Base-by-base conservation (phyloP, 2,797 vertebrate genomes). In the Arnoldichthys spilopterus region DNA sequence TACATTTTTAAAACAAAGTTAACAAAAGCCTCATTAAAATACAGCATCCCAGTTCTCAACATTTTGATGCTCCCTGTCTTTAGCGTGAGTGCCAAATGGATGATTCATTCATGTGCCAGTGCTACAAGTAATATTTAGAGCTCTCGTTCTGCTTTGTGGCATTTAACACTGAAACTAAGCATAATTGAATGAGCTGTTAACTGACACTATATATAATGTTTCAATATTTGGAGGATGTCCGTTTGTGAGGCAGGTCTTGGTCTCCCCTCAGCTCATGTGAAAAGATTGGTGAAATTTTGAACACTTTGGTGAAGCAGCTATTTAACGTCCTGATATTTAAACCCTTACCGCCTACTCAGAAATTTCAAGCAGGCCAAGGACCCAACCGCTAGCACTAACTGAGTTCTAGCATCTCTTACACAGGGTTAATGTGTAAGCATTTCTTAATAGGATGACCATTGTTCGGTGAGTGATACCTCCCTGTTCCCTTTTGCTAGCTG, bases 381-480 rank as follows among this genome's bases (percentile, higher is more conserved):
- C 45, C 20, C 18, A 26, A 4, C n/a, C 5, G 9, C 20, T 32
- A 71, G 26, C 0, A 7, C 9, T 1, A 71, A 43, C 30, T 22
- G 30, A 12, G 68, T 59, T 59, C 16, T 22, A 45, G 16, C 18
- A 15, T 30, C 1, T 54, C 54, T 53, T 58, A n/a, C 49, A 54
- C 49, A 56, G 24, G 18, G 43, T 37, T 8, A 53, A 64, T 22
- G 49, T 54, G 61, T 32, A 56, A 56, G 40, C 61, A 59, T 58
- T 78, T 63, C 30, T 61, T 40, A 30, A 22, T 63, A 72, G 68
- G 47, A 54, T 43, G 24, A 62, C 54, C 59, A 77, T 62, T 78
- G 69, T 78, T 78, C 22, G 40, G 49, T 18, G 40, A 32, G 24
- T 28, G 76, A 78, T 66, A 53, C 28, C 77, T 79, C 40, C 26